These are phyloP conservation scores for Otolemur crassicaudatus DNA, from an alignment of 2,797 vertebrate genomes.

Conservation along the genomic window DNA sequence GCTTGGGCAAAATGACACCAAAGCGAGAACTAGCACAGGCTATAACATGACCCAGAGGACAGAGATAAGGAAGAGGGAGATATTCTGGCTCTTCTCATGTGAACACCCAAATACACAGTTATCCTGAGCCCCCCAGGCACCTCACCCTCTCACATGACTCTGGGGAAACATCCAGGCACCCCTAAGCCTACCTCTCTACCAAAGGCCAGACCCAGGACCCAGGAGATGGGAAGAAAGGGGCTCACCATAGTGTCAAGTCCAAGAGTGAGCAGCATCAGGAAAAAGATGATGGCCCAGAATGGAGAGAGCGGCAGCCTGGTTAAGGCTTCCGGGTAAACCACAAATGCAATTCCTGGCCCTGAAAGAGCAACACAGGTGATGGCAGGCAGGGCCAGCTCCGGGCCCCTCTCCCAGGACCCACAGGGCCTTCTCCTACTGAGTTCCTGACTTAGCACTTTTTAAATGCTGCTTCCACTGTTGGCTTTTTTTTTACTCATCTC, in stretches of 20 bases:
- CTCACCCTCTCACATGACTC: accelerated
- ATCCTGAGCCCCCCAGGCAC: background rate
- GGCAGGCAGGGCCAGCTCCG: background rate
- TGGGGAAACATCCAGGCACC: accelerated
- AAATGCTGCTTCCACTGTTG: background rate
- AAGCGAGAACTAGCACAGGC: background rate
- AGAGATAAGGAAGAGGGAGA: background rate
- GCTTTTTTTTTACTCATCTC: slow-evolving; percentile 32
- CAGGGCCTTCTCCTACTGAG: background rate
- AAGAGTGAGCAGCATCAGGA: slow-evolving; percentile 98
- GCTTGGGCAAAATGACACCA: slow-evolving; percentile 36
- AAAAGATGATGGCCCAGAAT: slow-evolving; percentile 99
- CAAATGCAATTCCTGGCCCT: slow-evolving; percentile 99
- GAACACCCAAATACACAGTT: background rate
- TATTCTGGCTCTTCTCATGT: accelerated
- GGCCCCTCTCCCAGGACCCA: background rate
- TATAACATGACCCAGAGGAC: background rate
- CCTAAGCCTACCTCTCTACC: background rate
- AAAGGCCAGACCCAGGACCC: background rate
- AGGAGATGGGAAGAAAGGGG: background rate
- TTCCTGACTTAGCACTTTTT: background rate
- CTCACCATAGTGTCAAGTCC: slow-evolving; percentile 99
- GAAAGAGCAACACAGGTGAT: slow-evolving; percentile 60
- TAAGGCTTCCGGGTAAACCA: slow-evolving; percentile 98
- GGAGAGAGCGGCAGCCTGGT: slow-evolving; percentile 97